Base-by-base conservation (phyloP, 2,888 invertebrate genomes). In the Gryllus longicercus region DNA sequence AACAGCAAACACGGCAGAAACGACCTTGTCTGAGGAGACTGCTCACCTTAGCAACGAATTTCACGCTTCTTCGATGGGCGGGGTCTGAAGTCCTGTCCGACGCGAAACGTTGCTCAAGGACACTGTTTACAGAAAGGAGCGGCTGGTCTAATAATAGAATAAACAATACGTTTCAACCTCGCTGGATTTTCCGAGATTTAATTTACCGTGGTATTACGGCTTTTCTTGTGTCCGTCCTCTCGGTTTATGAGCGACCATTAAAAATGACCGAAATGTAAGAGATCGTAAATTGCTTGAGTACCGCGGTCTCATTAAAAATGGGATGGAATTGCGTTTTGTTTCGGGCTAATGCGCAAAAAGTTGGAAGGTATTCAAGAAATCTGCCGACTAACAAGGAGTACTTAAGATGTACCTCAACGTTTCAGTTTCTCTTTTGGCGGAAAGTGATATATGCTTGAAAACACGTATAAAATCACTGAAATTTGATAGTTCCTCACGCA, bases 261-360 rank as follows among this genome's bases (percentile, higher is more conserved):
- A 63, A 63, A 63, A 63, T 14, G n/a, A n/a, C 63, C 63, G 63
- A 63, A 63, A 63, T 63, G n/a, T 63, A 18, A 18, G 16, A 14
- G n/a, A 63, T 63, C 63, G 63, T 63, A 63, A 63, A 63, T 14
- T 63, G 63, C n/a, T 63, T 63, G 63, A 63, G n/a, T 63, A n/a
- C 63, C n/a, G 63, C 63, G 63, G 63, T 63, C 16, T 63, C 63
- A 63, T 63, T 63, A 63, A 63, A 38, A 63, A 63, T 63, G n/a
- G 16, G 63, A 63, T n/a, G n/a, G 63, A 63, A n/a, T 18, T 63
- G 63, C 63, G 63, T 63, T 63, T 63, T 63, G 63, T 63, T 38
- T 38, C 38, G 38, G 8, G 38, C 38, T 38, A 38, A 38, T 38
- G 38, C 38, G 38, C 38, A 38, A 38, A 38, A 38, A 38, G 38